These are phyloP conservation scores for Rhineura floridana DNA, from an alignment of 2,113 vertebrate genomes.

Conservation along the genomic window DNA sequence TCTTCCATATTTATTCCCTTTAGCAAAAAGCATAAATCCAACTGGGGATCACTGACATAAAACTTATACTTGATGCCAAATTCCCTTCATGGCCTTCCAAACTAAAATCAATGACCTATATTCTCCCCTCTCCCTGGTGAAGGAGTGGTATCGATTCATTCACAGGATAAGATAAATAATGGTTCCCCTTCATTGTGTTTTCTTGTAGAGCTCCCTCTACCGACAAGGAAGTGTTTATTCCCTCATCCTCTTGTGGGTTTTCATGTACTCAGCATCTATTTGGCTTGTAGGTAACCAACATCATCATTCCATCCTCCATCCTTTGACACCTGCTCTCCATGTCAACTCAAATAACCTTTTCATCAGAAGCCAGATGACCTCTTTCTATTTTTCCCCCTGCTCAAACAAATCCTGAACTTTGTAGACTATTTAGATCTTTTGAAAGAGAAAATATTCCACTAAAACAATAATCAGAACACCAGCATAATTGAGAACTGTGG, in stretches of 20 bases:
- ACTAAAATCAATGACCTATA: neutral
- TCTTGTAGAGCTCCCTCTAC: neutral
- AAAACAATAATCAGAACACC: neutral
- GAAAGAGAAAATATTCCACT: neutral
- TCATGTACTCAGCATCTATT: conserved; percentile 41
- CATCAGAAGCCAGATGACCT: neutral
- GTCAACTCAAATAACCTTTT: conserved; percentile 13
- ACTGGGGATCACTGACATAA: neutral
- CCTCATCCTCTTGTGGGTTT: neutral
- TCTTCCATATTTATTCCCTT: neutral
- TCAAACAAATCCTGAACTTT: neutral
- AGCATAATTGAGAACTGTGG: neutral
- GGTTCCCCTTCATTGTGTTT: neutral
- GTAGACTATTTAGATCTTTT: too few relatives aligned
- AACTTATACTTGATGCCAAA: neutral
- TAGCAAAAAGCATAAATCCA: neutral
- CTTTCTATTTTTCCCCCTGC: neutral
- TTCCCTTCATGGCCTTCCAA: neutral
- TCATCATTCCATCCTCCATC: neutral
- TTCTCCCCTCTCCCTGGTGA: neutral
- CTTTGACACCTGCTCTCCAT: conserved; percentile 4
- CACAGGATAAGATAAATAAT: neutral
- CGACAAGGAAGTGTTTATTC: conserved; percentile 9
- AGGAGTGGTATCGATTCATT: neutral
- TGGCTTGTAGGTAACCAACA: conserved; percentile 15